Evolutionary conservation across 1,140 invertebrate species (phyloP).

Genomic region (Anoplophora glabripennis): DNA sequence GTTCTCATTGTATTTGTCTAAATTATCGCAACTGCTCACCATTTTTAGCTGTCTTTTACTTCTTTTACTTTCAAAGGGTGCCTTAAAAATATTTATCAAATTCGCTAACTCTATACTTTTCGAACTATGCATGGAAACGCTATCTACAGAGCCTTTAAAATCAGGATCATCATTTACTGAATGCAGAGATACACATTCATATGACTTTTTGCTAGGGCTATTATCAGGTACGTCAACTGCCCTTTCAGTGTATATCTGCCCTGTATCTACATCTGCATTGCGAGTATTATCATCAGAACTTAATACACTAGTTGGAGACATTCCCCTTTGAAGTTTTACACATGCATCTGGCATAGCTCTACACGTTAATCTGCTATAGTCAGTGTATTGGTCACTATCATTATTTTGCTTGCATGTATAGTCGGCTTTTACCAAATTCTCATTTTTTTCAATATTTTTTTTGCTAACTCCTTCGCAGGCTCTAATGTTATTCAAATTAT

Average conservation of each 20-base stretch:
- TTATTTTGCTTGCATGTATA: conserved; percentile 28
- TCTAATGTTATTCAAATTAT: conserved; percentile 42
- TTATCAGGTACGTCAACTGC: conserved; percentile 43
- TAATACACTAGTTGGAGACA: conserved; percentile 17
- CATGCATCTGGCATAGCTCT: conserved; percentile 27
- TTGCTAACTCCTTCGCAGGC: conserved; percentile 32
- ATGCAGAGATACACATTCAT: conserved; percentile 30
- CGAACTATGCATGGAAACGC: conserved; percentile 54
- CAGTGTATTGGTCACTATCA: neutral
- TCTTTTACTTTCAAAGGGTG: conserved; percentile 38
- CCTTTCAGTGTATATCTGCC: conserved; percentile 36
- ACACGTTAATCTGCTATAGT: conserved; percentile 26
- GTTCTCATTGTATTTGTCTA: conserved; percentile 32
- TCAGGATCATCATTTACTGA: conserved; percentile 24
- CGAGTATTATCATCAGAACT: conserved; percentile 24
- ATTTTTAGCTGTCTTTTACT: conserved; percentile 34
- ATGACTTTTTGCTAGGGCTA: conserved; percentile 22
- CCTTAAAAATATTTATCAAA: conserved; percentile 40
- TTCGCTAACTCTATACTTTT: conserved; percentile 51
- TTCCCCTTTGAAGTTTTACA: conserved; percentile 6
- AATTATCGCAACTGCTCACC: conserved; percentile 41
- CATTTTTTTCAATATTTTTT: conserved; percentile 21
- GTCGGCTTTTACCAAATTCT: conserved; percentile 10
- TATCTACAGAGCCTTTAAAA: conserved; percentile 49
- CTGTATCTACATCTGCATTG: conserved; percentile 25